Evolutionary conservation across 2,113 vertebrate species (phyloP).

Genomic region (Rhynchopsitta pachyrhyncha): DNA sequence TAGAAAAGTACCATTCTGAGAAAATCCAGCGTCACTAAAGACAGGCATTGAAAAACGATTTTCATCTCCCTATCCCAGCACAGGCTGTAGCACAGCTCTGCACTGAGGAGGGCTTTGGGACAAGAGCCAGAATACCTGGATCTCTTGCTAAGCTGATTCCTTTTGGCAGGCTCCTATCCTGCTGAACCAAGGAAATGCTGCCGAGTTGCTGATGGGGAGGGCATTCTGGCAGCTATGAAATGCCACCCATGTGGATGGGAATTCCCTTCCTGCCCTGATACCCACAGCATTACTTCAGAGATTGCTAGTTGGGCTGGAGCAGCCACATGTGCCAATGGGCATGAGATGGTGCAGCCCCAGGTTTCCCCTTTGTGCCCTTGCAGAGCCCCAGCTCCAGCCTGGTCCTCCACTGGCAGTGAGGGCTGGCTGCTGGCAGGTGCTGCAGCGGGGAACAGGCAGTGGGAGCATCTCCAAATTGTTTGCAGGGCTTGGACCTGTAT

Average conservation of each 20-base stretch:
- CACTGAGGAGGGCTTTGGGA: conserved; percentile 13
- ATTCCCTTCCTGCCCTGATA: conserved; percentile 37
- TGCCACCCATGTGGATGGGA: conserved; percentile 55
- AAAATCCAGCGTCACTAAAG: background rate
- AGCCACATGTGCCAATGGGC: background rate
- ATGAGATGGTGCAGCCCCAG: background rate
- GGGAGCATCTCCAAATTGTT: background rate
- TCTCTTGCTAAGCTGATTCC: conserved; percentile 23
- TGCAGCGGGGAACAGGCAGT: background rate
- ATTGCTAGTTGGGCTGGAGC: background rate
- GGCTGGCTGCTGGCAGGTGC: background rate
- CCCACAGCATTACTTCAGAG: background rate
- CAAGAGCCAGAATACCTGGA: conserved; percentile 53
- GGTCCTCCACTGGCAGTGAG: background rate
- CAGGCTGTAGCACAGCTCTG: background rate
- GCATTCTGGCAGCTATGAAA: conserved; percentile 51
- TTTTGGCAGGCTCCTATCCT: conserved; percentile 48
- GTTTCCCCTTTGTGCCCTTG: background rate
- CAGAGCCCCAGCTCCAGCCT: background rate
- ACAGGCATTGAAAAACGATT: background rate
- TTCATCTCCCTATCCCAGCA: background rate
- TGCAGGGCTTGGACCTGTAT: background rate
- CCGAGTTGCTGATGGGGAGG: background rate
- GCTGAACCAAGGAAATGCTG: conserved; percentile 26
- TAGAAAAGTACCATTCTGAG: background rate